Percentiles rank a stretch among this genome's conserved stretches.
Conservation (phyloP, 1,140 invertebrate genomes). For the Lethrus apterus region DNA sequence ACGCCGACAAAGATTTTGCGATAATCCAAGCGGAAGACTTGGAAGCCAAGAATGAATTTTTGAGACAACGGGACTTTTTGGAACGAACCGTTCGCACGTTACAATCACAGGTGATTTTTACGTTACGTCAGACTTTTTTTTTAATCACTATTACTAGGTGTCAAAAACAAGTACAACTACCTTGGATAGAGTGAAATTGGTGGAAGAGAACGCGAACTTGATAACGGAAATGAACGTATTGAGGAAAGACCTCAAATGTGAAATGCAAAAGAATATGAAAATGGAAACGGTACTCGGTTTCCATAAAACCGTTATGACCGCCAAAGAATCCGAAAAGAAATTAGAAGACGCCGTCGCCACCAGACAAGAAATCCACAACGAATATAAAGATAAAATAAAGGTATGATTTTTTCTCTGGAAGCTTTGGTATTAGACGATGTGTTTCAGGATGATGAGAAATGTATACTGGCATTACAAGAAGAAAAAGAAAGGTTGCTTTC, state of each 20-base stretch:
- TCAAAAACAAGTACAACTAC: slow-evolving; percentile 20
- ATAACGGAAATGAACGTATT: slow-evolving; percentile 68
- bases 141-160: slow-evolving; percentile 18
- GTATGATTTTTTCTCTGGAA: slow-evolving; percentile 21
- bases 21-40: slow-evolving; percentile 55
- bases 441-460: slow-evolving; percentile 27
- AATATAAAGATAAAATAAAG: slow-evolving; percentile 50
- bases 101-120: slow-evolving; percentile 45
- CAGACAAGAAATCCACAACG: slow-evolving; percentile 52
- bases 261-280: slow-evolving; percentile 54
- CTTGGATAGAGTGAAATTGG: slow-evolving; percentile 37
- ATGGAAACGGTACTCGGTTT: slow-evolving; percentile 64
- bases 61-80: slow-evolving; percentile 68
- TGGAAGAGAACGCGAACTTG: slow-evolving; percentile 67
- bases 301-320: slow-evolving; percentile 46
- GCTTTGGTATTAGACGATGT: background rate
- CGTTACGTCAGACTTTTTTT: no score
- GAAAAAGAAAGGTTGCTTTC: slow-evolving; percentile 31
- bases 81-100: slow-evolving; percentile 63
- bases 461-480: slow-evolving; percentile 25
- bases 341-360: slow-evolving; percentile 53
- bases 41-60: slow-evolving; percentile 70
- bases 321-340: slow-evolving; percentile 49
- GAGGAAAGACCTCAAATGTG: slow-evolving; percentile 57
- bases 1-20: slow-evolving; percentile 57